Evolutionary conservation across 1,140 invertebrate genomes (phyloP), one percentile per base, ranked within the genome.

Genomic region (Pogonus chalceus): DNA sequence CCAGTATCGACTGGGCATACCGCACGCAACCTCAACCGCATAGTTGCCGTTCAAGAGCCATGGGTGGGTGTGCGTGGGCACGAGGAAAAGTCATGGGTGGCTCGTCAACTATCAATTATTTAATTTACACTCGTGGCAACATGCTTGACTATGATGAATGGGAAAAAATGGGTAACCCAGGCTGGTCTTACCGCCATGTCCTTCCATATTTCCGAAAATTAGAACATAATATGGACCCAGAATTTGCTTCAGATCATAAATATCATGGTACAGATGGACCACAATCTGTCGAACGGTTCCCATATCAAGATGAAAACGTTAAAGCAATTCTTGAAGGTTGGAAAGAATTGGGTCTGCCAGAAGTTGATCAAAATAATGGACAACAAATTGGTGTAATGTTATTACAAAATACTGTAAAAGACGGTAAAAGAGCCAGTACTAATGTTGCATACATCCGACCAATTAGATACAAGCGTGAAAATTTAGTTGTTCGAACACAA

Each of bases 381-480:
- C 54, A 65, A 7, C 76, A 82, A 60, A 63, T 81, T 7, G 81
- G 82, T 14, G 76, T 78, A 1, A 77, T 76, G 67, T 67, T 79
- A 24, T 57, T 76, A 2, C 81, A 82, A 58, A 71, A 74, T 2
- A 85, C 83, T 0, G 71, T 75, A 1, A 65, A 67, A 47, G 59
- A 79, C 58, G 88, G 88, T 0, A 69, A 71, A 43, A 76, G 89
- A 37, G 75, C 79, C 57, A 90, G 85, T 56, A 79, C 84, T 0
- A 84, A 89, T 53, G 72, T 68, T 18, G 87, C 84, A 1, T 91
- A 84, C 65, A 79, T 92, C 14, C 69, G 78, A 57, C 85, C 88
- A 0, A 81, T 85, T 39, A 69, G 84, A 24, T 62, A 78, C 16
- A 78, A 80, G 54, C 69, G 90, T 24, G 65, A 66, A 1, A 96